Evolutionary conservation across 92 coral and sea anemone species (phyloP), one percentile per base, ranked within the genome.

Genomic region (Isaurus tuberculatus): DNA sequence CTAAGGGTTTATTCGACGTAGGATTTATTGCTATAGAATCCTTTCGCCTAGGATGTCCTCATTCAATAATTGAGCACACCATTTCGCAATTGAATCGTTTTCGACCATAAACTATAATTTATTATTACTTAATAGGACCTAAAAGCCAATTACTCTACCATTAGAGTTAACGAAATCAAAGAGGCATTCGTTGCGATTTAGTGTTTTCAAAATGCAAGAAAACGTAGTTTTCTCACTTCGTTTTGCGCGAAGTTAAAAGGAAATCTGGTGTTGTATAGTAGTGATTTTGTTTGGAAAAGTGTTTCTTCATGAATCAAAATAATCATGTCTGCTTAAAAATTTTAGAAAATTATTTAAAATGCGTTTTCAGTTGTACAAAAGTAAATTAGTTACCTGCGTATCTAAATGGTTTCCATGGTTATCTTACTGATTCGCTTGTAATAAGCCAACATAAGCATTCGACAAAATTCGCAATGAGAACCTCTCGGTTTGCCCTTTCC

Each of bases 71-170:
- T 36, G 14, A 1, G 22, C 9, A 25, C 31, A 23, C 64, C 2
- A 43, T 29, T 33, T 37, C 14, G 20, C 43, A 58, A 8, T 15
- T 16, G 46, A 9, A 42, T 60, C 42, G 36, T 17, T 34, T 57
- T 77, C 36, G 31, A 10, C 34, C 82, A 60, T 77, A 17, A 75
- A 27, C 82, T 57, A 60, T 77, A 34, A 77, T 77, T 58, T 77
- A 77, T 77, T 77, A 77, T 14, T 34, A 34, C 40, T 58, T 58
- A 58, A 77, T 77, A 58, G 17, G 81, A 55, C 6, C 65, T 51
- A 75, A 53, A 77, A 55, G 42, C 64, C 70, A 58, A 77, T 77
- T 77, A 77, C 29, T 77, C 69, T 58, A 23, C 82, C 49, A 77
- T 77, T 77, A 58, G 51, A 63, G 16, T 63, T 29, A 32, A 77